phyloP scores from a whole-genome alignment of 2,113 vertebrate species.

The Zosterops lateralis region DNA sequence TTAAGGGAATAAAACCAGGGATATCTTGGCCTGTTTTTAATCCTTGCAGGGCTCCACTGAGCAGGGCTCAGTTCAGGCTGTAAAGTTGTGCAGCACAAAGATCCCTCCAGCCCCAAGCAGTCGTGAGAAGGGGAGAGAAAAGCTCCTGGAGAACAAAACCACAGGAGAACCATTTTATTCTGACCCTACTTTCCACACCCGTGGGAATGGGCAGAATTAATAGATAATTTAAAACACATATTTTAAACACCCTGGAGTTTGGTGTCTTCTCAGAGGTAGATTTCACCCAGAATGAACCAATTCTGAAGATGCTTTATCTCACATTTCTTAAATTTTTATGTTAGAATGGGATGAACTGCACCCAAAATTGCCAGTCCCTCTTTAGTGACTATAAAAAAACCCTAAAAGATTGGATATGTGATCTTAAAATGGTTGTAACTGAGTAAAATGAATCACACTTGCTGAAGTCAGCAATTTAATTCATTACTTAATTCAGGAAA shows the following conservation, averaged over 20 bases:
- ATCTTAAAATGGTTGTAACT: neutral
- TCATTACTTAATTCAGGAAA: constrained; percentile 19
- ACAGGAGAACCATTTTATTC: neutral
- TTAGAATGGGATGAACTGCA: neutral
- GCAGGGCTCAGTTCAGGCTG: neutral
- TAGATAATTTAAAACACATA: neutral
- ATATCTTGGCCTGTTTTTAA: neutral
- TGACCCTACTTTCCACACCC: neutral
- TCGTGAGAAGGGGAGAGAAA: neutral
- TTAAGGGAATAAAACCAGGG: neutral
- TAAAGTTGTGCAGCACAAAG: neutral
- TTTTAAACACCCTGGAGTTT: neutral
- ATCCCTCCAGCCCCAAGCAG: neutral
- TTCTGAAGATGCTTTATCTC: neutral
- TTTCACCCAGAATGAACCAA: neutral
- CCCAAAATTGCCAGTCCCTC: neutral
- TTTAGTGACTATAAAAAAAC: neutral
- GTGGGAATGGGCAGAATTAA: neutral
- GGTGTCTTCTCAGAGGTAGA: neutral
- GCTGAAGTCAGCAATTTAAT: neutral
- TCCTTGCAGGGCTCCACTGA: neutral
- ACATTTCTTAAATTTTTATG: neutral
- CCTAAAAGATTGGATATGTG: neutral
- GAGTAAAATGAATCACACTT: neutral
- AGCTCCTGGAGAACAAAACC: neutral